phyloP scores from a whole-genome alignment of 2,888 invertebrate species.

The Drosophila birchii region DNA sequence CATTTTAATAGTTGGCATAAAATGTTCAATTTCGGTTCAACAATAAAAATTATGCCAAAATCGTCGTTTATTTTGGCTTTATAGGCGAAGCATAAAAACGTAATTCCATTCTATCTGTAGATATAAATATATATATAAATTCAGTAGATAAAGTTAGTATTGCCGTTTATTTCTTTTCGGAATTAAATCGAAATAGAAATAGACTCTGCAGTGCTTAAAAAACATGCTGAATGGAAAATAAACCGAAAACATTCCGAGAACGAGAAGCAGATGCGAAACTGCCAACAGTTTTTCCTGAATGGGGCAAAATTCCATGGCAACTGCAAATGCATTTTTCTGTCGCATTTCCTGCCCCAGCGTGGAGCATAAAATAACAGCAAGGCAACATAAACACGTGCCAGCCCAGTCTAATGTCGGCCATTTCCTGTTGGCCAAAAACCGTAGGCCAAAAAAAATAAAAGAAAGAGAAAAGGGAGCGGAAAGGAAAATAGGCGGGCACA shows the following conservation, averaged over 20 bases:
- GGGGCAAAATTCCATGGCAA: constrained; percentile 39
- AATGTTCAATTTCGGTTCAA: constrained; percentile 8
- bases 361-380: constrained; percentile 49
- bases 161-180: constrained; percentile 26
- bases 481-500: constrained; percentile 51
- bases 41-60: constrained; percentile 24
- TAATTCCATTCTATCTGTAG: neutral
- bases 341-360: constrained; percentile 68
- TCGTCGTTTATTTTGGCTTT: constrained; percentile 25
- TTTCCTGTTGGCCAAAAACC: constrained; percentile 75
- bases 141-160: constrained; percentile 13
- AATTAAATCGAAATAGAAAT: constrained; percentile 30
- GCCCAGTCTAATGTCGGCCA: constrained; percentile 75
- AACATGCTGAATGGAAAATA: constrained; percentile 4
- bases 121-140: neutral
- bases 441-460: constrained; percentile 42
- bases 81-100: constrained; percentile 16
- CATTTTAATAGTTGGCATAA: constrained; percentile 2
- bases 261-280: constrained; percentile 29
- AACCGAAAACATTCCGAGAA: constrained; percentile 2
- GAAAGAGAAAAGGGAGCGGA: neutral
- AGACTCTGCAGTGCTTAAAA: constrained; percentile 18
- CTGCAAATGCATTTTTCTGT: constrained; percentile 53
- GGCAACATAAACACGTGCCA: constrained; percentile 69
- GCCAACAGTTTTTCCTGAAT: constrained; percentile 36